Evolutionary conservation across 1,140 invertebrate species (phyloP).

Genomic region (Leptopilina clavipes): DNA sequence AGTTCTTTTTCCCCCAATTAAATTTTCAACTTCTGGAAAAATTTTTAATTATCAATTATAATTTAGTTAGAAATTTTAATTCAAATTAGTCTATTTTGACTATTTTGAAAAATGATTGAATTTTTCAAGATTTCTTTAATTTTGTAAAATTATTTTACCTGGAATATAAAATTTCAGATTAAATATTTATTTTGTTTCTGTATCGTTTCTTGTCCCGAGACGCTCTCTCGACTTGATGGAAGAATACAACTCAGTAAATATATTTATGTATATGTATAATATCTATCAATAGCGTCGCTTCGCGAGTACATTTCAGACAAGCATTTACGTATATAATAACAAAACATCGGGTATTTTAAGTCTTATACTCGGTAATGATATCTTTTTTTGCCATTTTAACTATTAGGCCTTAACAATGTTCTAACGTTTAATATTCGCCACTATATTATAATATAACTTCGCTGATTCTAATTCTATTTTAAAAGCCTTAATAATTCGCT

Average conservation of each 20-base stretch:
- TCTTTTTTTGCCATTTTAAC: conserved; percentile 53
- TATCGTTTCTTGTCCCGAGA: conserved; percentile 40
- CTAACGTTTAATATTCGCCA: conserved; percentile 55
- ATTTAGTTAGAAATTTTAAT: too few relatives aligned
- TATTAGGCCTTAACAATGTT: conserved; percentile 67
- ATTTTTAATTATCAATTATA: too few relatives aligned
- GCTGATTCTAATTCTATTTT: conserved; percentile 60
- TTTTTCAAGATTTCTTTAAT: too few relatives aligned
- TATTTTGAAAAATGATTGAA: too few relatives aligned
- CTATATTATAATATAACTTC: conserved; percentile 53
- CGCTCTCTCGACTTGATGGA: conserved; percentile 58
- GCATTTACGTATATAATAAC: conserved; percentile 57
- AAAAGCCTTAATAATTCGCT: conserved; percentile 59
- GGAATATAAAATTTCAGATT: too few relatives aligned
- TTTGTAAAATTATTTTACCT: too few relatives aligned
- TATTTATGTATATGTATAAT: conserved; percentile 47
- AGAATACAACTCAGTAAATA: conserved; percentile 57
- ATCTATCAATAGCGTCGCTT: conserved; percentile 55
- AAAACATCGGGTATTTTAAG: conserved; percentile 42
- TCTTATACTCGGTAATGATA: conserved; percentile 51
- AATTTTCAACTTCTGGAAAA: too few relatives aligned
- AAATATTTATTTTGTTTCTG: conserved; percentile 1
- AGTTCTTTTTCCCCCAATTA: too few relatives aligned
- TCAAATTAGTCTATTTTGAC: too few relatives aligned
- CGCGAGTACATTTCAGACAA: conserved; percentile 64